Percentiles rank a stretch among this genome's conserved stretches.
Conservation (phyloP, 1,140 invertebrate genomes). For the Macrobrachium nipponense region DNA sequence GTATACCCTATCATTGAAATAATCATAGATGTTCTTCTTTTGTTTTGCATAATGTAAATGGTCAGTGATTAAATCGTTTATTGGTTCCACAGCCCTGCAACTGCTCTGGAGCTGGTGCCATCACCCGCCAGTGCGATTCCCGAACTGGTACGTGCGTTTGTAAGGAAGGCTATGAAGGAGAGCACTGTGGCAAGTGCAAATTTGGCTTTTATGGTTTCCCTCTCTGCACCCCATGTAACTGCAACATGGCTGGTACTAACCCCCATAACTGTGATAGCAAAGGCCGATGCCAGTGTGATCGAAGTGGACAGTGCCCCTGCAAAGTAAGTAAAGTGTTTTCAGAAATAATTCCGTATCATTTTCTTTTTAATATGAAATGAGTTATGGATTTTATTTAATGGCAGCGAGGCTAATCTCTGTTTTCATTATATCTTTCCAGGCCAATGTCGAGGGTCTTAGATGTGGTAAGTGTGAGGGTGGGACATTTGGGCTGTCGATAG, state of each 20-base stretch:
- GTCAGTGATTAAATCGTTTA: not conserved
- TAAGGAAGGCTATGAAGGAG: conserved; percentile 82
- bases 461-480: conserved; percentile 87
- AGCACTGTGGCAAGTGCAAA: conserved; percentile 83
- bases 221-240: conserved; percentile 84
- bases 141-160: conserved; percentile 85
- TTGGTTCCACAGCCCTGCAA: conserved; percentile 75
- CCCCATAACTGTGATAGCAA: conserved; percentile 74
- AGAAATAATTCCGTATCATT: not conserved
- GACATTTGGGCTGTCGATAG: conserved; percentile 80
- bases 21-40: not conserved
- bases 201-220: conserved; percentile 91
- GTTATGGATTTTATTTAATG: not conserved
- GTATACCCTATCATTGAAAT: too few relatives aligned
- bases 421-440: conserved; percentile 69
- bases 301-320: conserved; percentile 87
- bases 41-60: not conserved
- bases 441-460: conserved; percentile 82
- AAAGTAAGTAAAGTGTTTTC: conserved; percentile 73
- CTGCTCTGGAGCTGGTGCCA: conserved; percentile 80
- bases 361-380: not conserved
- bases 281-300: conserved; percentile 76
- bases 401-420: conserved; percentile 4
- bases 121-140: conserved; percentile 79
- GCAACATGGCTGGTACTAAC: conserved; percentile 75